Evolutionary conservation across 2,888 invertebrate genomes (phyloP).

Genomic region (Polymixis flavicincta): DNA sequence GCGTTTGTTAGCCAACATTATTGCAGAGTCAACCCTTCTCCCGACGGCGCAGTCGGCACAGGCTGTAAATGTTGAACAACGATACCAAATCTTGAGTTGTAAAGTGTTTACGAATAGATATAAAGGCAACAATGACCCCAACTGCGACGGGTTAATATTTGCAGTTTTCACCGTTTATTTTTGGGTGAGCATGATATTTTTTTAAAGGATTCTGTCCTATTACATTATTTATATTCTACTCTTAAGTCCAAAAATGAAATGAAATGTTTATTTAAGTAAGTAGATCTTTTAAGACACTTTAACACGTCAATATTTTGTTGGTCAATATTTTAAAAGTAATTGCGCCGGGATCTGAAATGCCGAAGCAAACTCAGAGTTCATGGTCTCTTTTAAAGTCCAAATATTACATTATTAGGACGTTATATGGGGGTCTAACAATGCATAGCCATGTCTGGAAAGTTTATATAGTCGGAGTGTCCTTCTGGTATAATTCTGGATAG

Average conservation of each 20-base stretch:
- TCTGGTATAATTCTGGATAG: not conserved
- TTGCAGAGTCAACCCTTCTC: constrained; percentile 56
- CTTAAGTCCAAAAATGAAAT: not conserved
- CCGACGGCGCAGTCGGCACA: constrained; percentile 63
- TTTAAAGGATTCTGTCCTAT: not conserved
- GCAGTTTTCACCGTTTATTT: constrained; percentile 67
- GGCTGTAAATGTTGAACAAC: constrained; percentile 65
- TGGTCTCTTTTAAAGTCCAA: too few relatives aligned
- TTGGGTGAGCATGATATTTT: not conserved
- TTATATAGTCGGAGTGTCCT: too few relatives aligned
- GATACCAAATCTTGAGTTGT: constrained; percentile 67
- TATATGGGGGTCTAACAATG: too few relatives aligned
- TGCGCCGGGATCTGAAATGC: too few relatives aligned
- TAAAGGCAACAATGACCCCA: constrained; percentile 71
- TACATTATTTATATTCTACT: not conserved
- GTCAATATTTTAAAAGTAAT: too few relatives aligned
- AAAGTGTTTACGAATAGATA: constrained; percentile 76
- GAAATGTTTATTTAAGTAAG: too few relatives aligned
- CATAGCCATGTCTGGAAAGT: too few relatives aligned
- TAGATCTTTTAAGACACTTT: too few relatives aligned
- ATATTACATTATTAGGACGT: too few relatives aligned
- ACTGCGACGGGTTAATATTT: constrained; percentile 66
- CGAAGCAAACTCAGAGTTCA: too few relatives aligned
- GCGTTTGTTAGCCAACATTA: constrained; percentile 53
- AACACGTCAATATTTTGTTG: too few relatives aligned